Evolutionary conservation across 1,140 invertebrate species (phyloP).

Genomic region (Euura lappo): DNA sequence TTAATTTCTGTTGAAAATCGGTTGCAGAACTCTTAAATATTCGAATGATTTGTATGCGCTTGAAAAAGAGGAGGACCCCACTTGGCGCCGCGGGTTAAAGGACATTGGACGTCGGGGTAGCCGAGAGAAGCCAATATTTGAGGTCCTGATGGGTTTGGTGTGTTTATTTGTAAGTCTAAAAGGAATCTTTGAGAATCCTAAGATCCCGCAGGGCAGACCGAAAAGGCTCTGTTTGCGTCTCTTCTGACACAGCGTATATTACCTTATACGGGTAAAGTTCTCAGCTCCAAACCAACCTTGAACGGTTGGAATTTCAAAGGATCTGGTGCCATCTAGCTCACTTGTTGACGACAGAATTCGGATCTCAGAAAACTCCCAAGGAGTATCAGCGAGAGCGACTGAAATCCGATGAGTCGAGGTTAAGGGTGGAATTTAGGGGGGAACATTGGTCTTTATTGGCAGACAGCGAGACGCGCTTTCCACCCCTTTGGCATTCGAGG

Average conservation of each 20-base stretch:
- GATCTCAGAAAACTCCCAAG: background rate
- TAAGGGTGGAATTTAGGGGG: background rate
- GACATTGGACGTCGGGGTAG: background rate
- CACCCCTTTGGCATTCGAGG: background rate
- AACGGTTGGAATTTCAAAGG: conserved; percentile 3
- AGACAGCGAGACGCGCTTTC: background rate
- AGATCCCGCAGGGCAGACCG: background rate
- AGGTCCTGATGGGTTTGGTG: background rate
- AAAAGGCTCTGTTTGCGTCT: too few relatives aligned
- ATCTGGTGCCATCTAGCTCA: background rate
- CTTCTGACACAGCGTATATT: background rate
- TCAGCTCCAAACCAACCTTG: background rate
- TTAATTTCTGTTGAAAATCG: too few relatives aligned
- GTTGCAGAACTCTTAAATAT: too few relatives aligned
- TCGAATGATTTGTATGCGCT: too few relatives aligned
- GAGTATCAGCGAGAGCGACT: background rate
- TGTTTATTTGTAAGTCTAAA: conserved; percentile 6
- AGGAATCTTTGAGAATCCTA: background rate
- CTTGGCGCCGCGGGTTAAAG: background rate
- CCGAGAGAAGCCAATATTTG: background rate
- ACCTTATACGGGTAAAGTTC: background rate
- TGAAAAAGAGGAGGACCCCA: background rate
- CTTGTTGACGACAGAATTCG: conserved; percentile 5
- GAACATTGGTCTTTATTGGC: background rate
- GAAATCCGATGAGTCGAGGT: background rate